Percentiles rank a stretch among this genome's conserved stretches.
These are phyloP conservation scores for Lasioglossum calceatum DNA, from an alignment of 2,888 invertebrate genomes.

Conservation along the genomic window DNA sequence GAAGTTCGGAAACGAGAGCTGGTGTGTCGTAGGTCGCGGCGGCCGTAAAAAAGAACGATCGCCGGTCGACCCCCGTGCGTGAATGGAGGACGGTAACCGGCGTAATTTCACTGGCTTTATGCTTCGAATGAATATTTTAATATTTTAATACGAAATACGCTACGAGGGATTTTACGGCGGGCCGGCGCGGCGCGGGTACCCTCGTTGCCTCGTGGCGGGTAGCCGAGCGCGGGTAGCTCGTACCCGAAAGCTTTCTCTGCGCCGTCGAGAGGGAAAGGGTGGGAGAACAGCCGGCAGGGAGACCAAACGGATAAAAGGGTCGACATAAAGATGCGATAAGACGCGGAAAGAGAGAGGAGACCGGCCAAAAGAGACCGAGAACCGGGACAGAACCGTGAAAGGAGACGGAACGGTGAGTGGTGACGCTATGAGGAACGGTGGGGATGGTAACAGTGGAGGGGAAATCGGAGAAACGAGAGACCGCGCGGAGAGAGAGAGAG, in stretches of 20 bases:
- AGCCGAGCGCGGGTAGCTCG: constrained; percentile 44
- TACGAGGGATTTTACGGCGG: constrained; percentile 78
- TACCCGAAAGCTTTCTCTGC: constrained; percentile 1
- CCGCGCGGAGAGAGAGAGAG: constrained; percentile 11
- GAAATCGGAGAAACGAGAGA: constrained; percentile 35
- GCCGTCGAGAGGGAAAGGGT: constrained; percentile 23
- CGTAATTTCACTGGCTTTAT: constrained; percentile 82
- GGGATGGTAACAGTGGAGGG: not conserved
- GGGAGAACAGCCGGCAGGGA: constrained; percentile 38
- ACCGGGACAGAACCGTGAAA: constrained; percentile 21
- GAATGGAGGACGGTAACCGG: constrained; percentile 79
- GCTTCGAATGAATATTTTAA: constrained; percentile 83
- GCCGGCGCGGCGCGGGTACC: constrained; percentile 68
- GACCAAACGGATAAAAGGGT: constrained; percentile 26
- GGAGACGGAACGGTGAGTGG: constrained; percentile 3
- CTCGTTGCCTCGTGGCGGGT: constrained; percentile 78
- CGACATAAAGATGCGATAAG: constrained; percentile 24
- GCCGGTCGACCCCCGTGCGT: constrained; percentile 68
- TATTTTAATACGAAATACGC: constrained; percentile 83
- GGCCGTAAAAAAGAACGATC: constrained; percentile 71
- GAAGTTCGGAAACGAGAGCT: constrained; percentile 71
- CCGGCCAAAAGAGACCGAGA: constrained; percentile 8
- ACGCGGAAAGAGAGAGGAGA: constrained; percentile 17
- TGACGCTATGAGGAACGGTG: not conserved
- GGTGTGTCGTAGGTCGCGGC: constrained; percentile 81